phyloP scores from a whole-genome alignment of 2,797 vertebrate genomes.

The Aplochiton taeniatus region DNA sequence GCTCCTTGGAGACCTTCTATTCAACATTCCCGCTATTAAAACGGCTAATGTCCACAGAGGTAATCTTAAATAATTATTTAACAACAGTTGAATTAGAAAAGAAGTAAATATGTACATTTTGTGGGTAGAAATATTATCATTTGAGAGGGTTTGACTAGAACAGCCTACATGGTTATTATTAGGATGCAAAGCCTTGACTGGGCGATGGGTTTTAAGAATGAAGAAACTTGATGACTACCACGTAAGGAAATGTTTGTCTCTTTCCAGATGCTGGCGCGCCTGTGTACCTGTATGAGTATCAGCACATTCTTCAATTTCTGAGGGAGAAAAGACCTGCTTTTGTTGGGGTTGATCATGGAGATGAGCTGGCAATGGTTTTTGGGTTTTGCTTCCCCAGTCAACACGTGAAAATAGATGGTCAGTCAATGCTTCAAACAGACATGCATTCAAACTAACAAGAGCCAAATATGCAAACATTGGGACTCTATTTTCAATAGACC shows the following conservation, averaged over 20 bases:
- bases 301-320: slow-evolving; percentile 58
- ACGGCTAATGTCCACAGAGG: slow-evolving; percentile 80
- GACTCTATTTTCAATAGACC: too few species aligned
- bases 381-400: slow-evolving; percentile 75
- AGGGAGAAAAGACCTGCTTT: slow-evolving; percentile 71
- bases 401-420: slow-evolving; percentile 54
- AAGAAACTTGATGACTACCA: background rate
- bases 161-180: too few species aligned
- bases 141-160: too few species aligned
- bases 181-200: too few species aligned
- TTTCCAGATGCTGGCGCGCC: slow-evolving; percentile 69
- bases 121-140: too few species aligned
- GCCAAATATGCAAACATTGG: too few species aligned
- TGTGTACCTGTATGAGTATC: slow-evolving; percentile 87
- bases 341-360: slow-evolving; percentile 79
- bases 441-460: too few species aligned
- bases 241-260: background rate
- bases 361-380: slow-evolving; percentile 80
- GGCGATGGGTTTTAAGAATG: too few species aligned
- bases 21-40: slow-evolving; percentile 70
- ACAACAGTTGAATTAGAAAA: background rate
- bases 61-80: slow-evolving; percentile 46
- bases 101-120: background rate
- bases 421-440: slow-evolving; percentile 2
- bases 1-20: slow-evolving; percentile 68